These are phyloP conservation scores for Neria commutata DNA, from an alignment of 2,888 invertebrate species.

Conservation along the genomic window DNA sequence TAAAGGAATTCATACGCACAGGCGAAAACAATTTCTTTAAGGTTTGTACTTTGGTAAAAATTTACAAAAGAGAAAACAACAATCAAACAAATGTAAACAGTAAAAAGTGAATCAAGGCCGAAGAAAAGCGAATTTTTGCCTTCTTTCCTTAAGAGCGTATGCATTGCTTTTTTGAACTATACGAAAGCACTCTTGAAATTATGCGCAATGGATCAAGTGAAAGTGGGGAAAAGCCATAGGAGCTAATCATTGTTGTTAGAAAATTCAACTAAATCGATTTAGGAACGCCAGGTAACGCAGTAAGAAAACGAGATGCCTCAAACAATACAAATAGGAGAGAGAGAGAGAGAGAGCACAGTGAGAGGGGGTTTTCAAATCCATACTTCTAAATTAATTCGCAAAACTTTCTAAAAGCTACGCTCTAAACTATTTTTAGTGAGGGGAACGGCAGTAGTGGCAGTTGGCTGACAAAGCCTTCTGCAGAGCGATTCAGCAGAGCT, in stretches of 20 bases:
- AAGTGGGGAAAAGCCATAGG: background rate
- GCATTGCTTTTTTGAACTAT: background rate
- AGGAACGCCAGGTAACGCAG: conserved; percentile 20
- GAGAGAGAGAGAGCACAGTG: too few species aligned
- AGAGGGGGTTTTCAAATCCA: too few species aligned
- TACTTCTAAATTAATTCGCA: too few species aligned
- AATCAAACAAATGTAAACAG: conserved; percentile 52
- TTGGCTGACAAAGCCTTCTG: too few species aligned
- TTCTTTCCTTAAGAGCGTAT: background rate
- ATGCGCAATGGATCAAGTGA: background rate
- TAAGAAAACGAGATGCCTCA: conserved; percentile 21
- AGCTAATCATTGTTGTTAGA: conserved; percentile 12
- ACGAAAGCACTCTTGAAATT: background rate
- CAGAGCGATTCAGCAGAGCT: too few species aligned
- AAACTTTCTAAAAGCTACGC: too few species aligned
- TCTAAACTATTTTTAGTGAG: too few species aligned
- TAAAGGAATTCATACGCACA: background rate
- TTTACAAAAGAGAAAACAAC: conserved; percentile 20
- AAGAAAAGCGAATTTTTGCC: background rate
- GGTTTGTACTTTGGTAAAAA: conserved; percentile 48
- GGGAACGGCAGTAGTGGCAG: too few species aligned
- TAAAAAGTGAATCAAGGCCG: too few species aligned
- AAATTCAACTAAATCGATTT: conserved; percentile 31
- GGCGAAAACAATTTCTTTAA: background rate
- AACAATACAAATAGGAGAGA: conserved; percentile 17